Evolutionary conservation across 2,113 vertebrate species (phyloP).

Genomic region (Pao palembangensis): DNA sequence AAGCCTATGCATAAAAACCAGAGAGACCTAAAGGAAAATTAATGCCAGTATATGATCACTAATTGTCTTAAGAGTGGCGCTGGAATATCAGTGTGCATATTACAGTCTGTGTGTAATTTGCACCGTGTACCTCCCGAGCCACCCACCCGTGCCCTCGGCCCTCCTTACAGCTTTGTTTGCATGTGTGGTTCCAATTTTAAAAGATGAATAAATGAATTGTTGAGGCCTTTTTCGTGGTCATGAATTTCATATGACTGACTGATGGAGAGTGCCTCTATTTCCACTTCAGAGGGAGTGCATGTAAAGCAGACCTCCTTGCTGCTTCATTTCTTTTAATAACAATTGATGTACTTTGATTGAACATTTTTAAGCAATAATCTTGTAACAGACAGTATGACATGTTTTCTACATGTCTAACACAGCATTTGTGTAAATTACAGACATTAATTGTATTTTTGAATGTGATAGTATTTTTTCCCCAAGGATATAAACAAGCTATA

Average conservation of each 20-base stretch:
- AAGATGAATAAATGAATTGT: constrained; percentile 47
- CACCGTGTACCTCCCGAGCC: constrained; percentile 1
- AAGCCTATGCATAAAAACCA: constrained; percentile 24
- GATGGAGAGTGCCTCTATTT: constrained; percentile 37
- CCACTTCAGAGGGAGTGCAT: constrained; percentile 49
- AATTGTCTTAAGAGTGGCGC: constrained; percentile 1
- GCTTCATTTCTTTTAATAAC: too few relatives aligned
- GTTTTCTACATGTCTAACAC: too few relatives aligned
- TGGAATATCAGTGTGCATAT: not conserved
- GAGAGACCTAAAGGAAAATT: too few relatives aligned
- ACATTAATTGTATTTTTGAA: too few relatives aligned
- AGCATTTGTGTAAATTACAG: too few relatives aligned
- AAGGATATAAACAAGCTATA: too few relatives aligned
- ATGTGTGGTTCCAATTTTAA: constrained; percentile 20
- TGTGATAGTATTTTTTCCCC: too few relatives aligned
- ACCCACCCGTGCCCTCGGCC: not conserved
- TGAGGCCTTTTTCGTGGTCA: constrained; percentile 8
- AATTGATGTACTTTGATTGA: too few relatives aligned
- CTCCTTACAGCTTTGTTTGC: constrained; percentile 20
- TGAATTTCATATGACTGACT: constrained; percentile 44
- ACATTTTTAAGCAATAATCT: too few relatives aligned
- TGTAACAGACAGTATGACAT: too few relatives aligned
- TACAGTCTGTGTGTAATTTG: constrained; percentile 3
- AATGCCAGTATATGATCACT: not conserved
- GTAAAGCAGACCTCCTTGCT: not conserved